Evolutionary conservation across 2,113 vertebrate species (phyloP).

Genomic region (Psettodes erumei): DNA sequence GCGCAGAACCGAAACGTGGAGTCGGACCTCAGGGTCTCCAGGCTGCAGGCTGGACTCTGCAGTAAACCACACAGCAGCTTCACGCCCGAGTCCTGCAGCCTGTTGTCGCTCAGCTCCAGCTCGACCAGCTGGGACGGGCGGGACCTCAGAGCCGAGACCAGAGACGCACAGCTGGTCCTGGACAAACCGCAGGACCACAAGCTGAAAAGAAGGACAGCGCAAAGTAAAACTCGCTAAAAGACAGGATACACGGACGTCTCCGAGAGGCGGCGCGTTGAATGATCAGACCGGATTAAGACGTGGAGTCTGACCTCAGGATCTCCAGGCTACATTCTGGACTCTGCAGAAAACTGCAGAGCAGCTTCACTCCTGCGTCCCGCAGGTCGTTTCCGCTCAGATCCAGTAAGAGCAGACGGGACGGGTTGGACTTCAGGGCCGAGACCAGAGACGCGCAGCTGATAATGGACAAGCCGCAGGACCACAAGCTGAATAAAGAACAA

Average conservation of each 20-base stretch:
- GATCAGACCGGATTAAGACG: no score
- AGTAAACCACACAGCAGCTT: not conserved
- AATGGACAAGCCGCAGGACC: no score
- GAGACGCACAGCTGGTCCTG: not conserved
- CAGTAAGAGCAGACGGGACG: not conserved
- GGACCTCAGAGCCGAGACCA: conserved; percentile 12
- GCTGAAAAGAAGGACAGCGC: not conserved
- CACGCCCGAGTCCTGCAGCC: not conserved
- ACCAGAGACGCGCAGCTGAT: no score
- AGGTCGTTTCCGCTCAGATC: not conserved
- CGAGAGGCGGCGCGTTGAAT: no score
- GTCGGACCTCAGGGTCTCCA: conserved; percentile 13
- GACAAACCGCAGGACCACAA: not conserved
- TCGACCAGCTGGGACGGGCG: not conserved
- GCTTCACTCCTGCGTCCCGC: not conserved
- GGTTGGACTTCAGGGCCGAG: no score
- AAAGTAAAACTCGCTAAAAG: not conserved
- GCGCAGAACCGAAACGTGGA: not conserved
- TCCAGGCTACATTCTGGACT: conserved; percentile 6
- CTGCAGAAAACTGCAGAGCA: not conserved
- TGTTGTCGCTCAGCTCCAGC: not conserved
- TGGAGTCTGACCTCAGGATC: not conserved
- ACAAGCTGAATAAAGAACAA: no score
- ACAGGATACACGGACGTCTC: no score
- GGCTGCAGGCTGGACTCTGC: not conserved